Evolutionary conservation across 2,797 vertebrate genomes (phyloP).

Genomic region (Silurus aristotelis): DNA sequence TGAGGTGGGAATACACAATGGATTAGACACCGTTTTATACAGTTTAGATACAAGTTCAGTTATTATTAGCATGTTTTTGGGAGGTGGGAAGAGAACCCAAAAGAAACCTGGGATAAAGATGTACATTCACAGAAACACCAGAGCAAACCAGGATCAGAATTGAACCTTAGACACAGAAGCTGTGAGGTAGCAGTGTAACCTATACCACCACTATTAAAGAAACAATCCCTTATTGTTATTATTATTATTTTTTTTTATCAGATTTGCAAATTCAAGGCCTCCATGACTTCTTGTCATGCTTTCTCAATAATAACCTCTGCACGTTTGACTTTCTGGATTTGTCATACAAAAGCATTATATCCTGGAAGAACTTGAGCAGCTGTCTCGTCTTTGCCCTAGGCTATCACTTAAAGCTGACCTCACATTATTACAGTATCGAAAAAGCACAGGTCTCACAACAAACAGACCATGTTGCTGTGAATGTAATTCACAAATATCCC

Average conservation of each 20-base stretch:
- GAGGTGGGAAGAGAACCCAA: background rate
- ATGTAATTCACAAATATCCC: background rate
- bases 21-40: background rate
- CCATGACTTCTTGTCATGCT: conserved; percentile 2
- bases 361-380: background rate
- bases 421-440: conserved; percentile 7
- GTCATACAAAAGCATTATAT: background rate
- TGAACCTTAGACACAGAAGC: background rate
- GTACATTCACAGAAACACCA: background rate
- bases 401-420: conserved; percentile 3
- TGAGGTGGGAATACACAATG: background rate
- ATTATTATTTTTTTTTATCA: background rate
- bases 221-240: conserved; percentile 16
- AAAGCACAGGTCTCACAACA: background rate
- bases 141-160: background rate
- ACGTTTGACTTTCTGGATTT: conserved; percentile 13
- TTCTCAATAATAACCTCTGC: conserved; percentile 20
- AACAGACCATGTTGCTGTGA: background rate
- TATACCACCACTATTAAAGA: background rate
- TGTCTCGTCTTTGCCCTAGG: background rate
- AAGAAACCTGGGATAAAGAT: background rate
- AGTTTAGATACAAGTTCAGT: background rate
- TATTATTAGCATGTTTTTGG: background rate
- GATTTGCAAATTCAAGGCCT: background rate
- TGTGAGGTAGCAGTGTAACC: background rate